Base-by-base conservation (phyloP, 2,888 invertebrate species). In the Saturnia pavonia region DNA sequence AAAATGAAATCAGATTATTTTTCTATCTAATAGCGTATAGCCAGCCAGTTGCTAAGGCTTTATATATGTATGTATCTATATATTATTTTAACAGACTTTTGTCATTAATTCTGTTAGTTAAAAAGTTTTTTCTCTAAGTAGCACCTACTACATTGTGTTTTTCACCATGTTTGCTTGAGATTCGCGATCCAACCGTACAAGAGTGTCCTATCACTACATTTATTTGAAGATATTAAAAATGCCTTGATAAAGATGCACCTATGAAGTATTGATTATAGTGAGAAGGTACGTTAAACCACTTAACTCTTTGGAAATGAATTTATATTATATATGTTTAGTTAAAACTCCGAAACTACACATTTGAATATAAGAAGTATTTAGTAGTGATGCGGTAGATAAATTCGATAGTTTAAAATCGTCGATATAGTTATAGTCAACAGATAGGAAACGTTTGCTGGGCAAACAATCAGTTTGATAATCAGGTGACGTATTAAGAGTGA, bases 1-100 rank as follows among this genome's bases (percentile, higher is more conserved):
- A 88, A 84, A 88, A 82, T 77, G 80, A 88, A 89, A 90, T 89
- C 74, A 72, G 77, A 77, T 87, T 85, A 65, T 40, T 65, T 65
- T 34, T n/a, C 65, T 65, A 65, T 65, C 65, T 40, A 65, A 60
- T 16, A 14, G 57, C 57, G 25, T 60, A 27, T 27, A 60, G 12
- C 14, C 25, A 60, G 12, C 14, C 14, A 9, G 27, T 60, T 27
- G 54, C 22, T 11, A 22, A 54, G 8, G 54, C 54, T 22, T 22
- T 9, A 22, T 22, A 51, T 19, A 51, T 51, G 14, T 45, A 51
- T 4, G 19, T n/a, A 9, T 12, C 14, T 51, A 51, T 19, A 51
- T n/a, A n/a, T 19, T 51, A 2, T 48, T 16, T 16, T 48, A n/a
- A 48, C 7, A 48, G 14, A 2, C 48, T 48, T 48, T 48, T 7